phyloP scores from a whole-genome alignment of 2,113 vertebrate genomes.

The Cyprinodon tularosa region DNA sequence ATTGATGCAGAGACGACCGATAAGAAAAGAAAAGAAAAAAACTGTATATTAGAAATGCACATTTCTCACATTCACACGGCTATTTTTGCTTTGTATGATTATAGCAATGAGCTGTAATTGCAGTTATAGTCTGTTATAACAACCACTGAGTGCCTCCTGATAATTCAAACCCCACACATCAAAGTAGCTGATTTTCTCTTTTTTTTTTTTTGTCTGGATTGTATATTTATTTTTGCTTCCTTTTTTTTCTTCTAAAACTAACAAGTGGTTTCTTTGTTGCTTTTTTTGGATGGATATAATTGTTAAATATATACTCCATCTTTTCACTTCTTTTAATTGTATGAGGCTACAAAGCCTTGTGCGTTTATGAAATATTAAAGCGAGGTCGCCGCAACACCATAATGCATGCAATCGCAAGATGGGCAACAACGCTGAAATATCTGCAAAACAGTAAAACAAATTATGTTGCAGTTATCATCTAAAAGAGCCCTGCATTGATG shows the following conservation, averaged over 20 bases:
- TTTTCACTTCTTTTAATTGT: background rate
- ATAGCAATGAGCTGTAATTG: slow-evolving; percentile 51
- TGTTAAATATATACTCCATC: slow-evolving; percentile 15
- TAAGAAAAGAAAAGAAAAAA: background rate
- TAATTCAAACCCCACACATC: slow-evolving; percentile 46
- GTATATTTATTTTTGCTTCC: slow-evolving; percentile 33
- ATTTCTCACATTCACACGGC: slow-evolving; percentile 16
- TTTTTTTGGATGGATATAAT: background rate
- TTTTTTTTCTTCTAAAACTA: slow-evolving; percentile 39
- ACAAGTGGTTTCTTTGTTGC: slow-evolving; percentile 22
- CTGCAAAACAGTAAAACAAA: background rate
- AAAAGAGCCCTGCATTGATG: background rate
- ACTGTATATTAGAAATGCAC: slow-evolving; percentile 13
- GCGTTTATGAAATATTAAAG: slow-evolving; percentile 1
- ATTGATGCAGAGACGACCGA: background rate
- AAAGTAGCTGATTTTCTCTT: slow-evolving; percentile 37
- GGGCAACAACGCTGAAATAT: background rate
- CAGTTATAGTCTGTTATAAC: slow-evolving; percentile 11
- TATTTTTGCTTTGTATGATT: slow-evolving; percentile 39
- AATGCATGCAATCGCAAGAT: no score
- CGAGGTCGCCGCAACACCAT: background rate
- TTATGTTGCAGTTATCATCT: background rate
- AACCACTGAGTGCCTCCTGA: slow-evolving; percentile 28
- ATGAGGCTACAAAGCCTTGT: background rate
- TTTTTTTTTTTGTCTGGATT: slow-evolving; percentile 22